phyloP scores from a whole-genome alignment of 2,797 vertebrate species.

The Ctenopoma multispine region DNA sequence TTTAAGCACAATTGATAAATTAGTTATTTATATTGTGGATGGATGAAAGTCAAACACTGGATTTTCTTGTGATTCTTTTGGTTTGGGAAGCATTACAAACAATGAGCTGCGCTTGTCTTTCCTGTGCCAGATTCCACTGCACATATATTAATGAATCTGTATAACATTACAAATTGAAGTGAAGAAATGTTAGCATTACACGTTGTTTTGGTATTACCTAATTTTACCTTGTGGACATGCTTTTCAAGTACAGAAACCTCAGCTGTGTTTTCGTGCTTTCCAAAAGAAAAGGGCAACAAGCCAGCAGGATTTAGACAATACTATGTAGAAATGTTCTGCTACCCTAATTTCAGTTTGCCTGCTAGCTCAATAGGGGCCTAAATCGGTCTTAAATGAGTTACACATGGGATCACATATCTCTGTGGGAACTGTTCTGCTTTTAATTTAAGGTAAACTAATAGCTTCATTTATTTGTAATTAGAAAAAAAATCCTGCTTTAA shows the following conservation, averaged over 20 bases:
- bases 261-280: conserved; percentile 34
- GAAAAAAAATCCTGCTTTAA: conserved; percentile 66
- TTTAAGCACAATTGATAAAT: conserved; percentile 88
- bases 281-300: conserved; percentile 37
- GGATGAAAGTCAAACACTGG: conserved; percentile 74
- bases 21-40: conserved; percentile 85
- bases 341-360: conserved; percentile 57
- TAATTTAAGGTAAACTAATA: conserved; percentile 80
- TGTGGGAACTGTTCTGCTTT: conserved; percentile 69
- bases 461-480: conserved; percentile 79
- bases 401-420: conserved; percentile 74
- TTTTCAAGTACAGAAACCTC: conserved; percentile 37
- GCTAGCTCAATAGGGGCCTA: conserved; percentile 67
- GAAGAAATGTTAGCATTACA: conserved; percentile 28
- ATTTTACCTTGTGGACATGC: conserved; percentile 41
- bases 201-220: conserved; percentile 26
- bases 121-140: conserved; percentile 29
- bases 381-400: conserved; percentile 75
- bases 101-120: conserved; percentile 41
- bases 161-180: conserved; percentile 42
- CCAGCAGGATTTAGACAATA: conserved; percentile 57
- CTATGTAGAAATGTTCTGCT: conserved; percentile 50
- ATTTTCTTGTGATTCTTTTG: conserved; percentile 75
- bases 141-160: conserved; percentile 41
- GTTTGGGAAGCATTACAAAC: conserved; percentile 68